These are phyloP conservation scores for Himalopsyche japonica DNA, from an alignment of 2,888 invertebrate species.

Conservation along the genomic window DNA sequence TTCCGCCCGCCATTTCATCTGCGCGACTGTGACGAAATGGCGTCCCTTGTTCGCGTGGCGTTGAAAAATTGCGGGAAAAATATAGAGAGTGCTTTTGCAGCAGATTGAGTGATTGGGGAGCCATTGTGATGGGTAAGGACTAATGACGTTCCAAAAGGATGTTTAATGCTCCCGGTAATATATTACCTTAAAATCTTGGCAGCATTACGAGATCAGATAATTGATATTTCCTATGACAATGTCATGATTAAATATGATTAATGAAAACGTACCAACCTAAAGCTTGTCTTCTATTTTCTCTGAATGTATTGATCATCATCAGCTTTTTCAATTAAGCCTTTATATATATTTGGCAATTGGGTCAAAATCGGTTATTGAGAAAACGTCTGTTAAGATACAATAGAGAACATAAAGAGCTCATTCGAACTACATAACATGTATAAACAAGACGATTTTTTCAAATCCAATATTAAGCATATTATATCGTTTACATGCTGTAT, in stretches of 20 bases:
- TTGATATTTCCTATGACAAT: neutral
- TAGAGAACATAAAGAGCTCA: no score
- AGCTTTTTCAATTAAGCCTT: no score
- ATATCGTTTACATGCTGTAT: no score
- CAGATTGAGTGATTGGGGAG: neutral
- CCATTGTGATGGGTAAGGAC: neutral
- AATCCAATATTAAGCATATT: no score
- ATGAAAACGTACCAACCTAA: neutral
- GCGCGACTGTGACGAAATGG: slow-evolving; percentile 58
- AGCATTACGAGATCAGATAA: neutral
- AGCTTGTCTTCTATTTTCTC: neutral
- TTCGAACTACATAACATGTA: no score
- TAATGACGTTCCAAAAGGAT: neutral
- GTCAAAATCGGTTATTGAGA: no score
- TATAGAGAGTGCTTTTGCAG: neutral
- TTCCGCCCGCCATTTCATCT: slow-evolving; percentile 32
- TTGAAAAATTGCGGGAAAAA: slow-evolving; percentile 51
- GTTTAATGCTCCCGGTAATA: neutral
- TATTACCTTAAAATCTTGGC: neutral
- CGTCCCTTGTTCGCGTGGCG: slow-evolving; percentile 59
- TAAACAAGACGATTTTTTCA: no score
- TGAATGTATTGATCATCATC: no score
- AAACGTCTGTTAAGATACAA: no score
- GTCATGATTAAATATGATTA: neutral
- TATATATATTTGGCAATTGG: no score